A percentile compares a stretch with the other conserved stretches of the same genome.
Evolutionary conservation across 2,113 vertebrate species (phyloP).

Genomic region (Pandion haliaetus): DNA sequence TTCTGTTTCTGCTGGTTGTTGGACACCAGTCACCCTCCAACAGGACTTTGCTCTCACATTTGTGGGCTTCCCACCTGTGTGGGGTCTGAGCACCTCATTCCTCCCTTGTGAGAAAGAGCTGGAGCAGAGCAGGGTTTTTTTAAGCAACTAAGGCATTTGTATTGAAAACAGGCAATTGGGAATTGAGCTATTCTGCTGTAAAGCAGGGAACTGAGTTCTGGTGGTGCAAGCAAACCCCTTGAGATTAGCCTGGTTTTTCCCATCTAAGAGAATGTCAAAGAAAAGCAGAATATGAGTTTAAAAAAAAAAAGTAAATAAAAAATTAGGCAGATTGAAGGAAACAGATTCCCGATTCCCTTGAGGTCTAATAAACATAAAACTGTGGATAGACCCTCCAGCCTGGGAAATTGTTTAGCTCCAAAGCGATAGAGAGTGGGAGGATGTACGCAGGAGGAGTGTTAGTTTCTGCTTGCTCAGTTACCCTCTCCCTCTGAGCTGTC

Average conservation of each 20-base stretch:
- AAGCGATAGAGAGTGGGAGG: background rate
- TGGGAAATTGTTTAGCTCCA: background rate
- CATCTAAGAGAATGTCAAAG: background rate
- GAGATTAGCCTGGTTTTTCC: background rate
- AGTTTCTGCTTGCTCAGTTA: background rate
- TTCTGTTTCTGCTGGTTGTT: background rate
- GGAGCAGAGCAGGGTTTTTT: background rate
- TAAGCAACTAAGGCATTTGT: background rate
- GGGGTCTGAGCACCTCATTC: background rate
- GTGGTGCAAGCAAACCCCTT: background rate
- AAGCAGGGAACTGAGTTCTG: background rate
- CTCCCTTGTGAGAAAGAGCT: background rate
- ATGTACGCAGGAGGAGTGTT: background rate
- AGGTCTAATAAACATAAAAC: background rate
- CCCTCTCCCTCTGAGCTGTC: background rate
- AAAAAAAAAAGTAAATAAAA: background rate
- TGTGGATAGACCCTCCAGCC: background rate
- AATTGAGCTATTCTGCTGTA: background rate
- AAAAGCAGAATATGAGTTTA: background rate
- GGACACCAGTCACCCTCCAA: background rate
- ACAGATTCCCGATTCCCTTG: background rate
- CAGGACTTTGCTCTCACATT: background rate
- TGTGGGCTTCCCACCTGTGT: background rate
- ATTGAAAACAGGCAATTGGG: background rate
- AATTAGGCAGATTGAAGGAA: background rate